Percentiles rank a stretch among this genome's conserved stretches.
Evolutionary conservation across 2,888 invertebrate genomes (phyloP).

Genomic region (Drosophila falleni): DNA sequence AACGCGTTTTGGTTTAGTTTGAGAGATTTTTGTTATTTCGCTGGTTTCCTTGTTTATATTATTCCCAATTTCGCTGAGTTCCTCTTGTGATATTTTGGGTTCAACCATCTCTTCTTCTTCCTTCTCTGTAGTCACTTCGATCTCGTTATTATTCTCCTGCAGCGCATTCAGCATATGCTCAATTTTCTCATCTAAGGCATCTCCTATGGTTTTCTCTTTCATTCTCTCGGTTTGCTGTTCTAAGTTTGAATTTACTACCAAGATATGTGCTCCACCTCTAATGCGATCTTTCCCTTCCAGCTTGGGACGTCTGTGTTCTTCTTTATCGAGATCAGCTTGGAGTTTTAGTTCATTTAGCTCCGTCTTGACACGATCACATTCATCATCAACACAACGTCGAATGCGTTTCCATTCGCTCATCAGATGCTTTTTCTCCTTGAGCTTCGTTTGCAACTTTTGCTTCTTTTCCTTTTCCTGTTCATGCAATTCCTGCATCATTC

Average conservation of each 20-base stretch:
- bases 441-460: constrained; percentile 2
- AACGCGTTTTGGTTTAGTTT: neutral
- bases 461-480: neutral
- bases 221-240: no score
- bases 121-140: neutral
- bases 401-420: constrained; percentile 38
- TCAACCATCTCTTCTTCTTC: neutral
- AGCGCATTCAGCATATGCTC: constrained; percentile 20
- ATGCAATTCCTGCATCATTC: constrained; percentile 8
- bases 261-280: constrained; percentile 29
- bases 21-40: neutral
- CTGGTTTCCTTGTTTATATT: neutral
- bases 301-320: neutral
- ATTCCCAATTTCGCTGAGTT: neutral
- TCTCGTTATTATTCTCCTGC: constrained; percentile 7
- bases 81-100: neutral
- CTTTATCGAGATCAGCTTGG: neutral
- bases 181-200: constrained; percentile 32
- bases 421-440: constrained; percentile 20
- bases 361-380: constrained; percentile 26
- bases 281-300: constrained; percentile 1
- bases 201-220: constrained; percentile 13
- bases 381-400: constrained; percentile 23
- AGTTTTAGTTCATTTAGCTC: constrained; percentile 18
- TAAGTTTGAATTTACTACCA: neutral